Percentiles rank a stretch among this genome's conserved stretches.
Evolutionary conservation across 1,140 invertebrate genomes (phyloP).

Genomic region (Panagrolaimus sp.): DNA sequence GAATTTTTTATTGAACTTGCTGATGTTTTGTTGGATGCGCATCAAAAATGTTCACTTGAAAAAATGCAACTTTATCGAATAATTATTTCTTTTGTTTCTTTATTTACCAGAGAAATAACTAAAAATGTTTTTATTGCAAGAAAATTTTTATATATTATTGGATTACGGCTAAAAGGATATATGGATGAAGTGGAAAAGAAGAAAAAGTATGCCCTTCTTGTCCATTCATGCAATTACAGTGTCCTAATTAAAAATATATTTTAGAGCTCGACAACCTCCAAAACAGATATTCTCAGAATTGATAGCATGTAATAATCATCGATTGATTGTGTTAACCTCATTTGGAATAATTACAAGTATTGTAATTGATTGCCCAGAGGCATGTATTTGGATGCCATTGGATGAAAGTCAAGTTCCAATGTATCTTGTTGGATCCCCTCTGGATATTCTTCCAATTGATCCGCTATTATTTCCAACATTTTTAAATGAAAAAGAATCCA

Average conservation of each 20-base stretch:
- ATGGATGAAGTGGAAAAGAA: neutral
- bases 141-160: constrained; percentile 4
- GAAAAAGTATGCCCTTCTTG: neutral
- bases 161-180: constrained; percentile 10
- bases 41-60: constrained; percentile 8
- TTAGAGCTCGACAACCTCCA: constrained; percentile 14
- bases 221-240: constrained; percentile 19
- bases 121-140: constrained; percentile 11
- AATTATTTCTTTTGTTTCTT: neutral
- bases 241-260: neutral
- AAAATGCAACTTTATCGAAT: constrained; percentile 4
- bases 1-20: constrained; percentile 47
- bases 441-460: constrained; percentile 12
- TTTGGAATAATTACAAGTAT: constrained; percentile 45
- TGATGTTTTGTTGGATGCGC: constrained; percentile 38
- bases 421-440: neutral
- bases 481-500: neutral
- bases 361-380: constrained; percentile 44
- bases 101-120: constrained; percentile 7
- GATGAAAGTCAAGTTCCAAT: neutral
- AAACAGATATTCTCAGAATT: constrained; percentile 41
- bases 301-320: constrained; percentile 43
- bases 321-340: constrained; percentile 36
- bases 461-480: constrained; percentile 1
- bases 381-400: constrained; percentile 40